Base-by-base conservation (phyloP, 2,888 invertebrate genomes). In the Lamellibrachia columna region DNA sequence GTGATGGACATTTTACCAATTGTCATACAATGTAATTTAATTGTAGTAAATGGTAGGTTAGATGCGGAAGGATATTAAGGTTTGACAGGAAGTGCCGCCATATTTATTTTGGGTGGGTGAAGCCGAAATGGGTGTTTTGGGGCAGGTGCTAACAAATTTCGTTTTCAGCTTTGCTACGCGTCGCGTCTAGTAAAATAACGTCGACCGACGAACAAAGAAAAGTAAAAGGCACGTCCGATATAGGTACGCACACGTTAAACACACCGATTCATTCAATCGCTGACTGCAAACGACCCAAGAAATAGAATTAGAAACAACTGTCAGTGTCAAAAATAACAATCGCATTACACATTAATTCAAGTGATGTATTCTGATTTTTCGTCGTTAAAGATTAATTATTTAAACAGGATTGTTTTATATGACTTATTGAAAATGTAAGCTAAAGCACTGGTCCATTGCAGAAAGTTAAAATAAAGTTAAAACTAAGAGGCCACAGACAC, bases 91-190 rank as follows among this genome's bases (percentile, higher is more conserved):
- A 75, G 75, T 75, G 11, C 22, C 75, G 75, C 75, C 75, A 75
- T 55, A 55, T 75, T 75, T 75, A 75, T 75, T 75, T 75, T 75
- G 75, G 75, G 75, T 75, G 75, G 75, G 75, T 75, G 75, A 75
- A 22, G 75, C 75, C 75, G 75, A 75, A 75, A 75, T 75, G 75
- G 75, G 75, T 75, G 75, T 75, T 75, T 75, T 75, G 15, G 75
- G 75, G 75, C 75, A 75, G 75, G 75, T 75, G 75, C 75, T 15
- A 15, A 75, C 22, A 75, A 75, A 75, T 75, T 75, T 75, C 75
- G 75, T 75, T 75, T 75, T 75, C 75, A 75, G 75, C 75, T 75
- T 75, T 75, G 75, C 75, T 75, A 75, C n/a, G 6, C 75, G 75
- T 75, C 75, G 75, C 75, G 15, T 75, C 22, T 75, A 22, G 75